A percentile compares a stretch with the other conserved stretches of the same genome.
Conservation (phyloP, 1,140 invertebrate species). For the Lordiphosa clarofinis region DNA sequence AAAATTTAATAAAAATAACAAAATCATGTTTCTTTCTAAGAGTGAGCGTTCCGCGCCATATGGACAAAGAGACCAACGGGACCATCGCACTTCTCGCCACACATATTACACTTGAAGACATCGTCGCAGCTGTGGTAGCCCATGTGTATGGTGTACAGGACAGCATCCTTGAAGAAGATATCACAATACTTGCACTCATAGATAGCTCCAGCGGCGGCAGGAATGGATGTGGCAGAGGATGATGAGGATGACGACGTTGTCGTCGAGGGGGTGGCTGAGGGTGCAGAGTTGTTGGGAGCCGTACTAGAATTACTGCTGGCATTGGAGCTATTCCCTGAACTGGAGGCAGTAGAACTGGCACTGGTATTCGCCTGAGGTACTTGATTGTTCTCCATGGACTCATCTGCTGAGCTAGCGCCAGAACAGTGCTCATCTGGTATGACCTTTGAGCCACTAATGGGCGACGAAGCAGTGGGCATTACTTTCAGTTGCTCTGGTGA, state of each 20-base stretch:
- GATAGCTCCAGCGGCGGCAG: constrained; percentile 51
- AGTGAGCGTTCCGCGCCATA: constrained; percentile 91
- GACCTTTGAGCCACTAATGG: constrained; percentile 49
- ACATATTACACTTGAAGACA: constrained; percentile 97
- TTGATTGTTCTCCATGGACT: constrained; percentile 61
- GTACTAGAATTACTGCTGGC: constrained; percentile 81
- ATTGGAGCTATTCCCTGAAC: constrained; percentile 74
- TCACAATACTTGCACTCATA: constrained; percentile 92
- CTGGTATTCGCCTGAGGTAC: constrained; percentile 61
- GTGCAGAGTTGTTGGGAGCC: constrained; percentile 62
- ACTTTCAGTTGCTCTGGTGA: constrained; percentile 55
- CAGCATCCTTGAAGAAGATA: constrained; percentile 92
- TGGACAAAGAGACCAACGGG: constrained; percentile 95
- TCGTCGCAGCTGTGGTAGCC: constrained; percentile 94
- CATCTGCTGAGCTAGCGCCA: constrained; percentile 60
- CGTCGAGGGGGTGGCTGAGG: constrained; percentile 29
- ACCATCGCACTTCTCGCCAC: constrained; percentile 90
- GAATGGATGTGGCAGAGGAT: constrained; percentile 41
- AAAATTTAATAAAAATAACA: constrained; percentile 66
- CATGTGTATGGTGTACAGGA: constrained; percentile 98
- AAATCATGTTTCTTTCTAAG: constrained; percentile 72
- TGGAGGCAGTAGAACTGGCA: constrained; percentile 69
- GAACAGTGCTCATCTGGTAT: constrained; percentile 57
- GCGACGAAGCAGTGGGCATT: constrained; percentile 60
- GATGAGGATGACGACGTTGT: constrained; percentile 33